Percentiles rank a stretch among this genome's conserved stretches.
phyloP scores from a whole-genome alignment of 2,797 vertebrate species.

The Melopsittacus undulatus region DNA sequence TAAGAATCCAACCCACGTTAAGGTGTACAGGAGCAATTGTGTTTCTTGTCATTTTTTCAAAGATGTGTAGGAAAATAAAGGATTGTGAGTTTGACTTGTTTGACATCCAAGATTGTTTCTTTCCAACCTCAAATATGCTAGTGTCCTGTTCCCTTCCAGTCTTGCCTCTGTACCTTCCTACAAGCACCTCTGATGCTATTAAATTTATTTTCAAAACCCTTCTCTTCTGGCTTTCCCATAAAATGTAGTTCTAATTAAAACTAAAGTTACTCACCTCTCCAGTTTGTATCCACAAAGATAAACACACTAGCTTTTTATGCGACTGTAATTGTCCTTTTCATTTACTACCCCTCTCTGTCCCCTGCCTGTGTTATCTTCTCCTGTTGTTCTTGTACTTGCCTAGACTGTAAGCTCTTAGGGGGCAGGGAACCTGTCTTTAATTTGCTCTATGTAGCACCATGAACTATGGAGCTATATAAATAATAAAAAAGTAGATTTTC shows the following conservation, averaged over 20 bases:
- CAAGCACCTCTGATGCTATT: neutral
- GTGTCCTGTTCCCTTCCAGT: neutral
- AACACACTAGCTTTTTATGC: constrained; percentile 38
- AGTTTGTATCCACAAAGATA: neutral
- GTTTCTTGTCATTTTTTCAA: neutral
- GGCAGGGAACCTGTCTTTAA: constrained; percentile 56
- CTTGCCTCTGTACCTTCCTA: neutral
- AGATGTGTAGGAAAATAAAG: neutral
- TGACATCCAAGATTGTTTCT: neutral
- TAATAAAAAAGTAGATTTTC: constrained; percentile 66
- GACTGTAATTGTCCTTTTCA: constrained; percentile 44
- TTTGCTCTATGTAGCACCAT: constrained; percentile 66
- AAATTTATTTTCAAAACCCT: neutral
- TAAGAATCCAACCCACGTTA: neutral
- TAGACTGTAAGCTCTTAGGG: constrained; percentile 60
- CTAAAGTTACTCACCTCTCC: neutral
- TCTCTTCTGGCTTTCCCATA: neutral
- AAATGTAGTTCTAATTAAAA: constrained; percentile 20
- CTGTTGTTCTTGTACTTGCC: constrained; percentile 59
- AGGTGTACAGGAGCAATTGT: neutral
- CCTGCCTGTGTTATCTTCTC: constrained; percentile 46
- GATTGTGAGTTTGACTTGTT: neutral
- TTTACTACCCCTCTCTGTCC: constrained; percentile 20
- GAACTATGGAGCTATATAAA: constrained; percentile 65
- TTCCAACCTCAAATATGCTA: neutral